These are phyloP conservation scores for Coreius guichenoti DNA, from an alignment of 2,797 vertebrate genomes.

Conservation along the genomic window DNA sequence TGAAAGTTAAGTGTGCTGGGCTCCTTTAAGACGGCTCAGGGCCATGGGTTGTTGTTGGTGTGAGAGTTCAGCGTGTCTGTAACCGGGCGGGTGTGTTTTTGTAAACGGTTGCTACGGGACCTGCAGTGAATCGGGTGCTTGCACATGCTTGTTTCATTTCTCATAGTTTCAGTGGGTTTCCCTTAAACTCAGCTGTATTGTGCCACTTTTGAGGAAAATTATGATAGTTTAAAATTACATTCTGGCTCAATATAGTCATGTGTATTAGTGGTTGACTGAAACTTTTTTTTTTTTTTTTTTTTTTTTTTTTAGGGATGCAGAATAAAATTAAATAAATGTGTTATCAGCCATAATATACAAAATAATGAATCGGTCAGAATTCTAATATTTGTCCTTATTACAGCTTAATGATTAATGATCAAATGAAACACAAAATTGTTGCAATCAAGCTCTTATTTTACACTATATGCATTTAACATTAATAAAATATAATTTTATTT, in stretches of 20 bases:
- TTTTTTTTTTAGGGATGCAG: not conserved
- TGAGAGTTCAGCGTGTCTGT: constrained; percentile 36
- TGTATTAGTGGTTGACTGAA: not conserved
- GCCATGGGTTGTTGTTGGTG: not conserved
- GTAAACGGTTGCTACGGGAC: constrained; percentile 33
- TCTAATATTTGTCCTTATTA: too few relatives aligned
- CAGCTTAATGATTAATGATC: too few relatives aligned
- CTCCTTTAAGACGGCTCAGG: not conserved
- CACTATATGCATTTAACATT: too few relatives aligned
- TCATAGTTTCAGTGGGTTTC: constrained; percentile 1
- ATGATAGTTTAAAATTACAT: not conserved
- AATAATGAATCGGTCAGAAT: too few relatives aligned
- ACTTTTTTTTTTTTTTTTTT: not conserved
- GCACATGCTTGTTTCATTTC: not conserved
- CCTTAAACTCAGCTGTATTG: not conserved
- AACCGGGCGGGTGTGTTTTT: constrained; percentile 50
- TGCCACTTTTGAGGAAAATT: not conserved
- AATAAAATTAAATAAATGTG: too few relatives aligned
- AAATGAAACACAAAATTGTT: too few relatives aligned
- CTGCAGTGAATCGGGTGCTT: not conserved
- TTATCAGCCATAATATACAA: too few relatives aligned
- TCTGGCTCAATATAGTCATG: not conserved
- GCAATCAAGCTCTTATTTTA: too few relatives aligned
- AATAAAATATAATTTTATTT: too few relatives aligned
- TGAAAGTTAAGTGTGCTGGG: constrained; percentile 32